phyloP scores from a whole-genome alignment of 2,113 vertebrate species.

The Cnemophilus loriae region DNA sequence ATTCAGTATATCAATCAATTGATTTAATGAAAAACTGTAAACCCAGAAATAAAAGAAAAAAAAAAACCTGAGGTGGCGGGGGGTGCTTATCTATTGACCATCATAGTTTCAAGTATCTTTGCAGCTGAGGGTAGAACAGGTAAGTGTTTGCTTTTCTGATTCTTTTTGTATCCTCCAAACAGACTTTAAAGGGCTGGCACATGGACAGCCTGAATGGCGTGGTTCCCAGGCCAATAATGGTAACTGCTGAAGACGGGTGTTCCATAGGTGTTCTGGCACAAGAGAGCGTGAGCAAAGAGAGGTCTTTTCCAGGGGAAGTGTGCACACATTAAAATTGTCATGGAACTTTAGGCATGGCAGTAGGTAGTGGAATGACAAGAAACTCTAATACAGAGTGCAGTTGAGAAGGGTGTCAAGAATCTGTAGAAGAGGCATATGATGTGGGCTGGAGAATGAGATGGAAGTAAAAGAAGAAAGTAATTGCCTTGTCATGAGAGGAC shows the following conservation, averaged over 20 bases:
- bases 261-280: not conserved
- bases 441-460: not conserved
- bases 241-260: not conserved
- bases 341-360: not conserved
- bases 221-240: not conserved
- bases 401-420: not conserved
- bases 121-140: not conserved
- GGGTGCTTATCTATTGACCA: not conserved
- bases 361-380: not conserved
- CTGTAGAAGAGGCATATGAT: not conserved
- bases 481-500: not conserved
- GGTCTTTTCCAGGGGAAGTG: not conserved
- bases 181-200: not conserved
- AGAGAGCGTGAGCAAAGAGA: not conserved
- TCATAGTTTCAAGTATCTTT: not conserved
- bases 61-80: rapidly evolving
- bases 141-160: not conserved
- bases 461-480: not conserved
- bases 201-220: not conserved
- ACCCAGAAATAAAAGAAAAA: not conserved
- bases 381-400: not conserved
- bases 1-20: not conserved
- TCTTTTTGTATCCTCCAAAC: not conserved
- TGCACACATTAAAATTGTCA: not conserved
- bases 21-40: not conserved